Evolutionary conservation across 2,888 invertebrate genomes (phyloP), one percentile per base, ranked within the genome.

Genomic region (Aleiodes testaceus): DNA sequence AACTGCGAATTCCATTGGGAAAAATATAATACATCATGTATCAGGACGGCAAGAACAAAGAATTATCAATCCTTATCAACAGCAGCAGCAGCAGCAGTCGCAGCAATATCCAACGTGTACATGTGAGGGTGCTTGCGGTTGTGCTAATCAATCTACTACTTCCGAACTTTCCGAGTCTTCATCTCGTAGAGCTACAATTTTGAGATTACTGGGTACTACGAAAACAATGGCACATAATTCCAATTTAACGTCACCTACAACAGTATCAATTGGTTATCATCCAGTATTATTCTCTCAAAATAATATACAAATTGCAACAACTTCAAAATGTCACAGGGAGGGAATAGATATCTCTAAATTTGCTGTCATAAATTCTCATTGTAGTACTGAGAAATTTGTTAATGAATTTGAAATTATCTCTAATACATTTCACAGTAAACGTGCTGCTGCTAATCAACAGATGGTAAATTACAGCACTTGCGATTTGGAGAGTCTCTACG

Each of bases 401-500:
- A 81, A 82, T 59, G 81, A 84, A 3, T 80, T 83, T 42, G 82
- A 85, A 14, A 74, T 80, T 3, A 74, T 81, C 0, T 83, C 84
- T 49, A 11, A 4, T 69, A 2, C 49, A 49, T 14, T 36, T 9
- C 11, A 9, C 36, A 6, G 65, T 45, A 30, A 63, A 49, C 65
- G 47, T 26, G 26, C 26, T 26, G 26, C 26, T 16, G 36, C 44
- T 53, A 47, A 75, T 36, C 55, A 74, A 42, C 61, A 70, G 59
- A 26, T 76, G 30, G 36, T 61, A 4, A 69, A 69, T 6, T 79
- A 80, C 49, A 75, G 78, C 2, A 81, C 78, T 63, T 82, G 80
- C 70, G 84, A 87, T 47, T 52, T 83, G 2, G 79, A 82, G 3
- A 81, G 79, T 55, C 78, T 86, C 0, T 82, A 80, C 72, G 83